Conservation (phyloP, 2,797 vertebrate species). For the Cryptoprocta ferox region DNA sequence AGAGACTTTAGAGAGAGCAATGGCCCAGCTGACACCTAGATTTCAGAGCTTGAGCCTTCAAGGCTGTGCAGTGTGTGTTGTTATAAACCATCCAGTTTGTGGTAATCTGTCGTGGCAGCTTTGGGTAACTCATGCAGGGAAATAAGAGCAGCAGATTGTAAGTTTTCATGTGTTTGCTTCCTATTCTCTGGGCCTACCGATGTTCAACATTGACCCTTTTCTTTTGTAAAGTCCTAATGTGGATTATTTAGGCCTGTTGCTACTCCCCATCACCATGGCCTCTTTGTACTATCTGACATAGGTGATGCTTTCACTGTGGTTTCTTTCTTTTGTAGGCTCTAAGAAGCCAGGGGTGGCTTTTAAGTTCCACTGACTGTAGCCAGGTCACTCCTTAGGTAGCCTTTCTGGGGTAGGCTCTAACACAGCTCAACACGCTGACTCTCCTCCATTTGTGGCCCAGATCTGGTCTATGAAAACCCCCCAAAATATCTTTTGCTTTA, state of each 20-base stretch:
- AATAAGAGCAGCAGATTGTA: neutral
- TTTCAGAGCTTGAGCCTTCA: neutral
- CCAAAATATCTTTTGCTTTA: neutral
- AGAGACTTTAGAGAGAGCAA: neutral
- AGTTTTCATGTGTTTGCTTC: neutral
- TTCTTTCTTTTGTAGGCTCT: neutral
- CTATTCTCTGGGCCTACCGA: neutral
- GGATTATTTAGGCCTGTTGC: neutral
- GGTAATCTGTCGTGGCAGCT: neutral
- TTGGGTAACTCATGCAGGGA: neutral
- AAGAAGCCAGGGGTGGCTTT: neutral
- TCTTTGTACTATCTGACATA: neutral
- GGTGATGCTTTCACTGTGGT: neutral
- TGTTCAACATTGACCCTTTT: neutral
- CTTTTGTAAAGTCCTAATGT: neutral
- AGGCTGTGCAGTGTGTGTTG: neutral
- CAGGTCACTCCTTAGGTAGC: neutral
- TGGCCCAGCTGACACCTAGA: neutral
- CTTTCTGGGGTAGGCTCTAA: neutral
- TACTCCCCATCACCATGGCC: neutral
- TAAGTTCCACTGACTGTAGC: neutral
- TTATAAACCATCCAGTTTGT: neutral
- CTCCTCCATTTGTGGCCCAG: neutral
- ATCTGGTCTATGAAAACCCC: neutral
- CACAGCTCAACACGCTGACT: neutral